Evolutionary conservation across 1,140 invertebrate genomes (phyloP).

Genomic region (Diabrotica undecimpunctata): DNA sequence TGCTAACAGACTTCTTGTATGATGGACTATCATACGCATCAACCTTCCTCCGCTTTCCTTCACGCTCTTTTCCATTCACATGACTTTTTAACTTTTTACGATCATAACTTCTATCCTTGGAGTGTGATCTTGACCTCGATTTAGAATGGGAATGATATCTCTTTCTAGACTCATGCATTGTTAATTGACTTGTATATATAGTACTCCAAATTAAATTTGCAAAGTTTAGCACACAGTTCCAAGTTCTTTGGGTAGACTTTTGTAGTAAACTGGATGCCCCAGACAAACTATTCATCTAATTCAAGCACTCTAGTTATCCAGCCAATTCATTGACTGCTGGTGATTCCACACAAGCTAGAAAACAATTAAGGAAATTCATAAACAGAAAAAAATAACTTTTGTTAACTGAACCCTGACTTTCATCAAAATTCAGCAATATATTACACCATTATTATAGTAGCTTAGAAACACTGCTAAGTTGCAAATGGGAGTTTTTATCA

Average conservation of each 20-base stretch:
- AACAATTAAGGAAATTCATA: not conserved
- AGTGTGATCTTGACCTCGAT: not conserved
- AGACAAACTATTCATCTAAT: slow-evolving; percentile 9
- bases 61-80: slow-evolving; percentile 8
- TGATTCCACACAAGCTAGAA: not conserved
- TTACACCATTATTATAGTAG: not conserved
- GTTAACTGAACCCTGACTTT: not conserved
- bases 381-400: not conserved
- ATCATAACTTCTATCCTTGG: not conserved
- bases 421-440: not conserved
- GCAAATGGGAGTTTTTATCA: too few relatives aligned
- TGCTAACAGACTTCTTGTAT: slow-evolving; percentile 42
- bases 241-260: slow-evolving; percentile 4
- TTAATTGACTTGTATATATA: not conserved
- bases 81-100: not conserved
- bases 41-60: slow-evolving; percentile 7
- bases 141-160: slow-evolving; percentile 7
- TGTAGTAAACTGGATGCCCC: slow-evolving; percentile 5
- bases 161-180: slow-evolving; percentile 9
- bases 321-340: not conserved
- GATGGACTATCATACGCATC: slow-evolving; percentile 7
- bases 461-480: not conserved
- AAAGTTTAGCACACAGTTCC: slow-evolving; percentile 3
- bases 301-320: not conserved
- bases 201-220: slow-evolving; percentile 3